Base-by-base conservation (phyloP, 2,888 invertebrate species). In the Noctua comes region DNA sequence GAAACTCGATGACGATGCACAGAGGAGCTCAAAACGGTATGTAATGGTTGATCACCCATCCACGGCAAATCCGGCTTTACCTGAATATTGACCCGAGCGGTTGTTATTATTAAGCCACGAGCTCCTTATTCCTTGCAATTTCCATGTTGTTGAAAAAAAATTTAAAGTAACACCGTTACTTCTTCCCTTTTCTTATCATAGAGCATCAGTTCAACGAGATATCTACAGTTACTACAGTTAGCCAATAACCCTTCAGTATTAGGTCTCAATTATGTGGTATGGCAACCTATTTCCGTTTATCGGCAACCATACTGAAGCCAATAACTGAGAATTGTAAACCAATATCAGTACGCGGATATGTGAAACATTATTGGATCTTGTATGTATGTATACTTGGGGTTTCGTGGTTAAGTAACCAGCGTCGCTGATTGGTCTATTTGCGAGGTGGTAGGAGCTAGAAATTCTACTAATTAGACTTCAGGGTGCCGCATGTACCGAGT, bases 271-370 rank as follows among this genome's bases (percentile, higher is more conserved):
- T 85, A 82, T 85, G 83, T 76, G 86, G 70, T 59, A 82, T 71
- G 57, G 76, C 66, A 85, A 40, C 51, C 76, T 76, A 85, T 83
- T 76, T 83, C 86, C 86, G 73, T 85, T 85, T 76, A 83, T 76
- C 86, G 83, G 62, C 62, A 64, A 85, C 83, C 69, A 70, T 76
- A 81, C 69, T 73, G 59, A 76, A 73, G 73, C 82, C 83, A 83
- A 76, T 83, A 83, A 82, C 76, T 82, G 86, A 82, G 86, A 83
- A 85, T 76, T 82, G 86, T 85, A 82, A 85, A 85, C 82, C 86
- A 82, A 81, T 85, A 81, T 66, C 86, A 85, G 73, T 65, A 64
- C 40, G 21, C 65, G 48, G 66, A 73, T 57, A 76, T 85, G 82
- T 76, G 85, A 73, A 69, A 66, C 82, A 80, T 69, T 76, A 83